phyloP scores from a whole-genome alignment of 2,113 vertebrate species.

The Perca schrenkii region DNA sequence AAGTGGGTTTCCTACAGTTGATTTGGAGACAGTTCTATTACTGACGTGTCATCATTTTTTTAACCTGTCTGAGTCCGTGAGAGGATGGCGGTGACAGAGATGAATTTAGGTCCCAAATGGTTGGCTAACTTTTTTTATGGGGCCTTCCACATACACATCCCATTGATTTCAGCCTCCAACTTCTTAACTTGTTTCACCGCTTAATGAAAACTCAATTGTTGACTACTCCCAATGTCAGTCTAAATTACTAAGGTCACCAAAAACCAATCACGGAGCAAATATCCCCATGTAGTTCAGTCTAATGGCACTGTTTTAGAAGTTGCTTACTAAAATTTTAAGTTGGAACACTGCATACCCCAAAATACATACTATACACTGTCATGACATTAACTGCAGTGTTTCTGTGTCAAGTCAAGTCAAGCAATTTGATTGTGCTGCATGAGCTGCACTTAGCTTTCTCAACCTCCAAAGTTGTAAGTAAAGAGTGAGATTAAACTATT shows the following conservation, averaged over 20 bases:
- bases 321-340: not conserved
- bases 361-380: not conserved
- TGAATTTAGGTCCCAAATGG: conserved; percentile 37
- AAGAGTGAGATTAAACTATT: not conserved
- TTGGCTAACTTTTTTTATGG: conserved; percentile 9
- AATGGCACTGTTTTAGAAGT: not conserved
- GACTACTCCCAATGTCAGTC: not conserved
- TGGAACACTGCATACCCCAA: not conserved
- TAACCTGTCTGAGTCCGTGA: conserved; percentile 39
- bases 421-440: not conserved
- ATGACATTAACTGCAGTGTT: not conserved
- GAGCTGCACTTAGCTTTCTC: not conserved
- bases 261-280: conserved; percentile 3
- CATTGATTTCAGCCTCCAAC: not conserved
- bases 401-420: not conserved
- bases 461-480: no score
- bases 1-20: conserved; percentile 47
- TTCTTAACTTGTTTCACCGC: not conserved
- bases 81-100: conserved; percentile 24
- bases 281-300: not conserved
- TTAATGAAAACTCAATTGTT: not conserved
- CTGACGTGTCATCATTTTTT: conserved; percentile 51
- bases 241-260: not conserved
- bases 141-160: not conserved
- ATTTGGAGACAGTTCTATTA: conserved; percentile 72